Conservation (phyloP, 1,140 invertebrate species). For the Thaumetopoea pityocampa region DNA sequence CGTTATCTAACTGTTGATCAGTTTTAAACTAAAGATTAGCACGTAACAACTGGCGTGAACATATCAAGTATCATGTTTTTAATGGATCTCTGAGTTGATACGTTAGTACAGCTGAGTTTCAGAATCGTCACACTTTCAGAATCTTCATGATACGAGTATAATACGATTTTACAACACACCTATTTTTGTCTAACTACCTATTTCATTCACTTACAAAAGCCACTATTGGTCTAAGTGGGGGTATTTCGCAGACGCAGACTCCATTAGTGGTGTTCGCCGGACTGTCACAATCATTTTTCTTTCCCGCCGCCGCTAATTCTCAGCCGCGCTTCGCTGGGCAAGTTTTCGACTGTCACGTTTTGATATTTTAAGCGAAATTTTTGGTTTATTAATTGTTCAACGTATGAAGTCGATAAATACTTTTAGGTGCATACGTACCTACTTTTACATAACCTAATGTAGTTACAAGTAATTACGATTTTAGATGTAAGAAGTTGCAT, state of each 20-base stretch:
- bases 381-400: too few species aligned
- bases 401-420: too few species aligned
- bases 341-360: constrained; percentile 22
- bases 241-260: constrained; percentile 71
- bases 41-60: constrained; percentile 17
- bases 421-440: too few species aligned
- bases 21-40: constrained; percentile 34
- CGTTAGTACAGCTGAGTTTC: too few species aligned
- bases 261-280: constrained; percentile 72
- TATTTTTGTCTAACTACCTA: neutral
- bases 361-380: constrained; percentile 27
- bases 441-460: too few species aligned
- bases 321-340: constrained; percentile 61
- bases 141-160: too few species aligned
- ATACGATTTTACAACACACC: too few species aligned
- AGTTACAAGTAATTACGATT: too few species aligned
- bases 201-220: neutral
- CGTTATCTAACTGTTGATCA: constrained; percentile 24
- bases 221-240: constrained; percentile 47
- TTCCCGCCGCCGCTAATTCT: constrained; percentile 73
- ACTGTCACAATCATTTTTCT: constrained; percentile 76
- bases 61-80: constrained; percentile 17
- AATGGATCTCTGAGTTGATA: too few species aligned
- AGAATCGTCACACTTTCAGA: too few species aligned
- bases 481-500: too few species aligned